Evolutionary conservation across 2,888 invertebrate genomes (phyloP), one percentile per base, ranked within the genome.

Genomic region (Synanthedon formicaeformis): DNA sequence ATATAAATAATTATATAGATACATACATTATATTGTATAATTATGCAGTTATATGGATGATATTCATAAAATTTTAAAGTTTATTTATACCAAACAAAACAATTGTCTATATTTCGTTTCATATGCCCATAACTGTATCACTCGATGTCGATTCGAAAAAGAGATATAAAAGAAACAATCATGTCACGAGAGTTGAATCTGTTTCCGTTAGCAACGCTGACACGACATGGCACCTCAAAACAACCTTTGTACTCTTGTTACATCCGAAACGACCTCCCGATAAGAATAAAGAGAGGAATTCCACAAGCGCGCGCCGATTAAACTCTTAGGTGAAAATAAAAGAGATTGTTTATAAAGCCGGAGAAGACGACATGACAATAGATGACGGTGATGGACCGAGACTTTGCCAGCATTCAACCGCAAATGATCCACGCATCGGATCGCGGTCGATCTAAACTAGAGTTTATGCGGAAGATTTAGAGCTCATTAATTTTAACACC

Each of bases 301-400:
- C 82, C 78, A 75, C 74, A 67, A 82, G 78, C 79, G 77, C 78
- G 78, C 78, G 78, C 79, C 82, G 84, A 84, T 84, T 84, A 83
- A 80, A 83, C 79, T 81, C 68, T 73, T 82, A 79, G 80, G 79
- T 83, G 79, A 84, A 86, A 87, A 86, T 85, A 87, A 86, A 87
- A 81, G 78, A 86, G 79, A 82, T 82, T 85, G 84, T 84, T 84
- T 85, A 85, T 83, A 82, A 84, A 81, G 80, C 76, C 73, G 73
- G 73, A 78, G 85, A 80, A 82, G 81, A 79, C 76, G 79, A 82
- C 87, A 80, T 81, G 80, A 86, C 85, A 86, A 85, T 85, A 83
- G 85, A 80, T 72, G 77, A 74, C 78, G 74, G 72, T 81, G 86
- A 86, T 83, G 80, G 75, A 78, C 75, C 74, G 71, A 75, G 75